Evolutionary conservation across 1,140 invertebrate species (phyloP).

Genomic region (Diabrotica undecimpunctata): DNA sequence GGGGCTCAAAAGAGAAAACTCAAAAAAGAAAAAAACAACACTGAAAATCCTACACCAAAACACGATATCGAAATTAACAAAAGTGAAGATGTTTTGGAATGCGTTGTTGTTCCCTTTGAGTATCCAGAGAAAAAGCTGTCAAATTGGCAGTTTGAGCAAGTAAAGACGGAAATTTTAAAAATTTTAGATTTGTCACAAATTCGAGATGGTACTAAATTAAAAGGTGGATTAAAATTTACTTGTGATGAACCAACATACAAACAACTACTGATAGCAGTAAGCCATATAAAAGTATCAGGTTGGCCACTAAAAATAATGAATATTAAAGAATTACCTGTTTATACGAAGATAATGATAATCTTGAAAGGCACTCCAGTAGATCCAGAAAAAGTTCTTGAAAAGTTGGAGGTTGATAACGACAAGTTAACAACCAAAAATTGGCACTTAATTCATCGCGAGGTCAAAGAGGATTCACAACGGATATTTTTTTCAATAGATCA

Average conservation of each 20-base stretch:
- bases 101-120: background rate
- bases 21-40: background rate
- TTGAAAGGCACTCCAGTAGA: background rate
- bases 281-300: background rate
- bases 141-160: background rate
- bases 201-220: background rate
- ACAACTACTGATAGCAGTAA: background rate
- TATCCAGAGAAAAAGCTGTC: background rate
- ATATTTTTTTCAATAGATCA: conserved; percentile 3
- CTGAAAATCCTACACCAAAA: background rate
- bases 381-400: conserved; percentile 5
- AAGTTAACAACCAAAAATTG: background rate
- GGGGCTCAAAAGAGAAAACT: background rate
- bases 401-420: conserved; percentile 4
- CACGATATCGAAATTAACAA: background rate
- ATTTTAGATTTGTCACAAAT: background rate
- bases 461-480: background rate
- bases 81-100: background rate
- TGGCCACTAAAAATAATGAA: background rate
- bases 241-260: background rate
- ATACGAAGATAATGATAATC: background rate
- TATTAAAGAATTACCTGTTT: conserved; percentile 5
- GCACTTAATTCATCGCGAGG: conserved; percentile 1
- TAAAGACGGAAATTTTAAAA: background rate
- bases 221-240: background rate